Conservation (phyloP, 1,140 invertebrate species). For the Adelges cooleyi region DNA sequence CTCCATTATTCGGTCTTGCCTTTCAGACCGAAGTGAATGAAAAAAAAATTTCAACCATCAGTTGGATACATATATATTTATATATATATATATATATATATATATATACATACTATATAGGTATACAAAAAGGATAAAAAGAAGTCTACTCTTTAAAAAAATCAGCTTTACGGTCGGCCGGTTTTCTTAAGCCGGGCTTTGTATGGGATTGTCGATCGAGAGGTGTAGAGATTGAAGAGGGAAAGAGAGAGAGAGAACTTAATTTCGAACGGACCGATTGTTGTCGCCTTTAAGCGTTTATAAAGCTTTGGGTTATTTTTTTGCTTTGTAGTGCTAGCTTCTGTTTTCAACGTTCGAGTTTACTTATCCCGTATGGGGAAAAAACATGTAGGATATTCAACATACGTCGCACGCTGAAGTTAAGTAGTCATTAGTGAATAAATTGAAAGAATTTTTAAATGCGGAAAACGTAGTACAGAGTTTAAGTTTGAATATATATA, state of each 20-base stretch:
- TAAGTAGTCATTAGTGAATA: not conserved
- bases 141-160: constrained; percentile 23
- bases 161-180: constrained; percentile 26
- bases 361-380: constrained; percentile 23
- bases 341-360: constrained; percentile 15
- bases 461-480: no score
- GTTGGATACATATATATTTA: no score
- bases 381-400: not conserved
- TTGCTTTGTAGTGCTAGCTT: not conserved
- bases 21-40: constrained; percentile 13
- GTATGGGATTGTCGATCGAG: constrained; percentile 13
- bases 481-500: no score
- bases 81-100: no score
- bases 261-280: constrained; percentile 28
- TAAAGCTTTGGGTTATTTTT: constrained; percentile 17
- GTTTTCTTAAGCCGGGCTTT: constrained; percentile 23
- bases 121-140: constrained; percentile 14
- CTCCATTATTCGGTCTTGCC: constrained; percentile 11
- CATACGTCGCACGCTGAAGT: not conserved
- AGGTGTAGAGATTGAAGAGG: no score
- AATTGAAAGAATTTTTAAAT: constrained; percentile 1
- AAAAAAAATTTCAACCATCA: constrained; percentile 23
- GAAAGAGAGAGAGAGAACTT: not conserved
- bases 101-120: no score
- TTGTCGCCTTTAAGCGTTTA: constrained; percentile 29